Evolutionary conservation across 2,888 invertebrate species (phyloP).

Genomic region (Mycalesis mineus): DNA sequence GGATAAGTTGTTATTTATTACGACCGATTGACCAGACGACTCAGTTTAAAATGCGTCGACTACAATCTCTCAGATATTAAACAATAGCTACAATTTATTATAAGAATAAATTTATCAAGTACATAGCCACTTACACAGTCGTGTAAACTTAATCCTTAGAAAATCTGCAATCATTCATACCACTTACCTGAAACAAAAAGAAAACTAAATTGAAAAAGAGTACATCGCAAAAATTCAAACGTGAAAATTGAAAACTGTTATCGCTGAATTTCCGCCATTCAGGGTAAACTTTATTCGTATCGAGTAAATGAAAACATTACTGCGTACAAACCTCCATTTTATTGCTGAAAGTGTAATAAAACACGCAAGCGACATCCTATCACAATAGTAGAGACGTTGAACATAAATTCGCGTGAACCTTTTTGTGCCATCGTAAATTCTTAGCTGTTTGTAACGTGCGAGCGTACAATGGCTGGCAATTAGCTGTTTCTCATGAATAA

Average conservation of each 20-base stretch:
- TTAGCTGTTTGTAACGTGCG: slow-evolving; percentile 9
- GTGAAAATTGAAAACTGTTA: slow-evolving; percentile 50
- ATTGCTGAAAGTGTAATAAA: slow-evolving; percentile 9
- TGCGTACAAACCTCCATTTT: slow-evolving; percentile 16
- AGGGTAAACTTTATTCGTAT: slow-evolving; percentile 37
- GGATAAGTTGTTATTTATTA: too few species aligned
- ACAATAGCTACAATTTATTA: too few species aligned
- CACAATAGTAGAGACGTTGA: slow-evolving; percentile 17
- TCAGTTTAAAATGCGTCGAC: too few species aligned
- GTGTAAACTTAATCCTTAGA: not conserved
- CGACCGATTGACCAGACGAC: too few species aligned
- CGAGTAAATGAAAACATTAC: slow-evolving; percentile 41
- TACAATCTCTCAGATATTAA: too few species aligned
- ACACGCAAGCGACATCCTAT: slow-evolving; percentile 19
- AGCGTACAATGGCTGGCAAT: slow-evolving; percentile 10
- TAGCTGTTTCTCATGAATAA: slow-evolving; percentile 10
- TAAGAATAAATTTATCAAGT: too few species aligned
- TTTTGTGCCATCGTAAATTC: slow-evolving; percentile 13
- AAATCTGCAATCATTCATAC: slow-evolving; percentile 29
- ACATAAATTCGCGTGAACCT: slow-evolving; percentile 13
- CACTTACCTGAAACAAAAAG: slow-evolving; percentile 60
- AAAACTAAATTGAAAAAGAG: slow-evolving; percentile 31
- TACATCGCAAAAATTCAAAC: slow-evolving; percentile 33
- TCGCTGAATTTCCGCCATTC: slow-evolving; percentile 56
- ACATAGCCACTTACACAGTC: not conserved